Base-by-base conservation (phyloP, 2,113 vertebrate species). In the Corythornis cristatus region DNA sequence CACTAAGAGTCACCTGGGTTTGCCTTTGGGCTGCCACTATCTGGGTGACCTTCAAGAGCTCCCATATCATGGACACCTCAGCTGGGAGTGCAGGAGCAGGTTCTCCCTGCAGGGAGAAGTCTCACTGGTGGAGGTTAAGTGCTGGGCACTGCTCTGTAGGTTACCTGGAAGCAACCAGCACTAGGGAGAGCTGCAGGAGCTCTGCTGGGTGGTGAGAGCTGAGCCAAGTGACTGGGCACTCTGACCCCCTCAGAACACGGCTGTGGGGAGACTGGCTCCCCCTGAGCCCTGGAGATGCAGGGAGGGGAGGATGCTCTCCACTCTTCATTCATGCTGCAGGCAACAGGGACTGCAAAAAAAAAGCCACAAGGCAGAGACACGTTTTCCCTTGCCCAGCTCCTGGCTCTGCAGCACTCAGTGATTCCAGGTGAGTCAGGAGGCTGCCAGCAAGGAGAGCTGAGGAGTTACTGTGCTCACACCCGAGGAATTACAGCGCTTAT, bases 201-300 rank as follows among this genome's bases (percentile, higher is more conserved):
- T 70, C 54, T 50, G 9, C 9, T 37, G 29, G 5, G 18, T 20
- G 33, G 20, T 29, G 12, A 60, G 31, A 73, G 23, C 33, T 26
- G 22, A 31, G 42, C 46, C 3, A 11, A 57, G 1, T 2, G 33
- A 12, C 28, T 35, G 18, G 58, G 37, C 66, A 51, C 19, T 18
- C 42, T 45, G 20, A 67, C 11, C 29, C 51, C 37, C 0, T 8
- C 58, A 58, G 54, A 42, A 42, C 7, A 18, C 1, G 3, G 35
- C 46, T 68, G 43, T 0, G 5, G 31, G 37, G 13, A 54, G 4
- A 15, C 2, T 0, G 0, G 25, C 48, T 42, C 33, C 25, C 15
- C 31, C 13, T 29, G 37, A 67, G 76, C 54, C 31, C 62, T 58
- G 67, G 45, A 12, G 29, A 6, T 26, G 22, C 22, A n/a, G 28